Conservation (phyloP, 1,140 invertebrate species). For the Orussus abietinus region DNA sequence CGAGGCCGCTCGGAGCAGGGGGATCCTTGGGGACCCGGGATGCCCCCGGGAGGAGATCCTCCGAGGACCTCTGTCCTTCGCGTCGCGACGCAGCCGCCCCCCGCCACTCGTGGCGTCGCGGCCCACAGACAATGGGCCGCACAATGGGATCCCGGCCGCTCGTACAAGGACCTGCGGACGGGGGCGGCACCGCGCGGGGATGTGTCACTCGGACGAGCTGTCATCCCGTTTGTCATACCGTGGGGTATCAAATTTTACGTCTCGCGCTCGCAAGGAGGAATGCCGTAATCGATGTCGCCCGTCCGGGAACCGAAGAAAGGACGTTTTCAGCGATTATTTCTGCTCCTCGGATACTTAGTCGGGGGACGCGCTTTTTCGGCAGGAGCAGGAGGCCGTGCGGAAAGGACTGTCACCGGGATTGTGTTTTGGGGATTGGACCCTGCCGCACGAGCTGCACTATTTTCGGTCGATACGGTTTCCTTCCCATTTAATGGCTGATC, state of each 20-base stretch:
- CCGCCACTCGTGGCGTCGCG: conserved; percentile 13
- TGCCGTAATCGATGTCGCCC: conserved; percentile 7
- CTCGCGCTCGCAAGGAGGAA: conserved; percentile 17
- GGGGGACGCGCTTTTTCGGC: neutral
- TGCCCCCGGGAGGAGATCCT: no score
- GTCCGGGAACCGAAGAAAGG: no score
- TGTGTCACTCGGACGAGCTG: conserved; percentile 10
- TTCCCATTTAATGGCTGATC: no score
- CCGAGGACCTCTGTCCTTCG: no score
- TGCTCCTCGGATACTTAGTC: neutral
- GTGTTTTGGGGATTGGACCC: no score
- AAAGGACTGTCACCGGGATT: no score
- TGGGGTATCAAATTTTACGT: conserved; percentile 34
- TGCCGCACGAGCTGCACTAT: no score
- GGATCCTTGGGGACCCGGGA: no score
- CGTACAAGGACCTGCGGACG: conserved; percentile 5
- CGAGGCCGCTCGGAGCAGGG: no score
- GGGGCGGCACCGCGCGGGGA: conserved; percentile 9
- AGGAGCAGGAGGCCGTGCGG: no score
- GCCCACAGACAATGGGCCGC: conserved; percentile 30
- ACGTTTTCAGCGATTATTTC: neutral
- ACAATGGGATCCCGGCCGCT: conserved; percentile 28
- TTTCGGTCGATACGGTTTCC: no score
- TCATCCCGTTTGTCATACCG: conserved; percentile 21
- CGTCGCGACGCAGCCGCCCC: conserved; percentile 3